Conservation (phyloP, 2,113 vertebrate genomes). For the Oreocharis arfaki region DNA sequence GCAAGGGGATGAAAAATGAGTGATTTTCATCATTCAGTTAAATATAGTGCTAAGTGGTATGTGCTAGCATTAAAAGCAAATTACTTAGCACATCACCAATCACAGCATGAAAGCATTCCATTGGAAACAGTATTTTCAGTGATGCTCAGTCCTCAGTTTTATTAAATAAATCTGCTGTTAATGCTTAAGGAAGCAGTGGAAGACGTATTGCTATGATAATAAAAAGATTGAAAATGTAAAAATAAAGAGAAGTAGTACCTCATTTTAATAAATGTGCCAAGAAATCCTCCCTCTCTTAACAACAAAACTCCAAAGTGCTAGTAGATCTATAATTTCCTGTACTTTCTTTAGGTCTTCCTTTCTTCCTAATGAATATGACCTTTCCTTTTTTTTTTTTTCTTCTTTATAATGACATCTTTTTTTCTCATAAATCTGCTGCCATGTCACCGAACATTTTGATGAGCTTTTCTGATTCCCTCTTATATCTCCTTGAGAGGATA, state of each 20-base stretch:
- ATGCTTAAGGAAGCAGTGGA: slow-evolving; percentile 57
- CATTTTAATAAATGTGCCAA: slow-evolving; percentile 10
- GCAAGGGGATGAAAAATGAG: slow-evolving; percentile 75
- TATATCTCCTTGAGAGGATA: slow-evolving; percentile 43
- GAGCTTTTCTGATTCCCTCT: slow-evolving; percentile 48
- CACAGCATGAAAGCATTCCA: slow-evolving; percentile 71
- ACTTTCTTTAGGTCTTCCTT: background rate
- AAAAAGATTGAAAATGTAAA: slow-evolving; percentile 25
- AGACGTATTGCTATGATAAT: background rate
- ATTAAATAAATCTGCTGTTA: slow-evolving; percentile 75
- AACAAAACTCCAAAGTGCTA: background rate
- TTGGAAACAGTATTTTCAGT: slow-evolving; percentile 60
- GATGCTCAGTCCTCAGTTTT: slow-evolving; percentile 65
- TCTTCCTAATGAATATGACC: slow-evolving; percentile 32
- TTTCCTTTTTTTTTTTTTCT: background rate
- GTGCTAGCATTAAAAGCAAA: slow-evolving; percentile 77
- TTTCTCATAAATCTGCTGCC: slow-evolving; percentile 51
- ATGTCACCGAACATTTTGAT: slow-evolving; percentile 41
- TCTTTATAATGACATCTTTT: slow-evolving; percentile 28
- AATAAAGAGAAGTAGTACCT: slow-evolving; percentile 7
- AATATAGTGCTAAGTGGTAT: slow-evolving; percentile 76
- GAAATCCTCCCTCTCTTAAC: background rate
- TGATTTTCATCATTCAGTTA: slow-evolving; percentile 76
- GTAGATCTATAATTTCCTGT: background rate
- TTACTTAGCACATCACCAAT: slow-evolving; percentile 79